These are phyloP conservation scores for Callocephalon fimbriatum DNA, from an alignment of 2,113 vertebrate genomes.

Conservation along the genomic window DNA sequence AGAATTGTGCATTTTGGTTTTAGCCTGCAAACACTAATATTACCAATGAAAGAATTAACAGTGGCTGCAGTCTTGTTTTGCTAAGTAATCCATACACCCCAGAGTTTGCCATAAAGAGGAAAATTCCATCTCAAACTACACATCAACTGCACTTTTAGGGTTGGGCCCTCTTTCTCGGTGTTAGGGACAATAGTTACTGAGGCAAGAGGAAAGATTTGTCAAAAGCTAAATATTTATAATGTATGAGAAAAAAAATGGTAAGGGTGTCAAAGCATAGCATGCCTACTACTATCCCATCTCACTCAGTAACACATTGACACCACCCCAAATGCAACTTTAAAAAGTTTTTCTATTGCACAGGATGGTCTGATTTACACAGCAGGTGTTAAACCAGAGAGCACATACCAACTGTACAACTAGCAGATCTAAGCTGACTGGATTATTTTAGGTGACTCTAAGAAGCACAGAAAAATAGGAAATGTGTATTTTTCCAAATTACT, in stretches of 20 bases:
- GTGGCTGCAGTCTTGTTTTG: background rate
- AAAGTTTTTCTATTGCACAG: background rate
- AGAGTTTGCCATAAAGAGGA: background rate
- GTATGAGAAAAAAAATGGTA: background rate
- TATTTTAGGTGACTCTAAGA: background rate
- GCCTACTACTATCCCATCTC: background rate
- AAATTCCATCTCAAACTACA: background rate
- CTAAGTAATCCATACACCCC: background rate
- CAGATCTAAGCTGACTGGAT: background rate
- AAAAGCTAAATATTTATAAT: background rate
- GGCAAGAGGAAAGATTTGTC: background rate
- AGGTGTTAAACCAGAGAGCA: background rate
- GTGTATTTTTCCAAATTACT: background rate
- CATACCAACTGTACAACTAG: background rate
- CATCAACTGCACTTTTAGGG: fast-evolving
- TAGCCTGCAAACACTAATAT: background rate
- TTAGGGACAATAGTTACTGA: background rate
- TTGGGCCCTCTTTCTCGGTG: background rate
- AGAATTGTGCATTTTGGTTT: background rate
- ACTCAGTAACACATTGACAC: background rate
- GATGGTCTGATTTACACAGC: background rate
- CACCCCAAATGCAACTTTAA: background rate
- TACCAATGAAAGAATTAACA: background rate
- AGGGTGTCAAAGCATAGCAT: background rate
- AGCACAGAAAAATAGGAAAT: background rate